These are phyloP conservation scores for Dendrocincla fuliginosa DNA, from an alignment of 2,797 vertebrate species.

Conservation along the genomic window DNA sequence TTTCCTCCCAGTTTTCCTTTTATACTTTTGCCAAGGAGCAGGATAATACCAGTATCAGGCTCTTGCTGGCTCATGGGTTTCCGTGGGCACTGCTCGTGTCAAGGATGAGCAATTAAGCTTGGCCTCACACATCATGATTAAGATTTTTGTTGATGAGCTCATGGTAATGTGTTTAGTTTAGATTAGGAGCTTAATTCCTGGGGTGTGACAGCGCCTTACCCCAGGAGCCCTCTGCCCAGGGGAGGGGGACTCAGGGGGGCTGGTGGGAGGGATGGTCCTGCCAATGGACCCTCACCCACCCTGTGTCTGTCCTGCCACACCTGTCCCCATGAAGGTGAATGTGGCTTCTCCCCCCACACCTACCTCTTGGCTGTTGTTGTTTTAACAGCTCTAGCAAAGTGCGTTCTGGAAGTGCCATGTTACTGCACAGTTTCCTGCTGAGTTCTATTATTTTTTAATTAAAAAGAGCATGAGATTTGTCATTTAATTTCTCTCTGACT, in stretches of 20 bases:
- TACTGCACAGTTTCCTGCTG: neutral
- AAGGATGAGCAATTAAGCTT: conserved; percentile 74
- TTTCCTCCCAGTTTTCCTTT: neutral
- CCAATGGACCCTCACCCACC: neutral
- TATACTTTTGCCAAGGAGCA: conserved; percentile 29
- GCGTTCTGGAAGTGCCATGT: neutral
- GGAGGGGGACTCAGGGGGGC: neutral
- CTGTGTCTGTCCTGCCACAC: neutral
- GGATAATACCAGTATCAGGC: conserved; percentile 48
- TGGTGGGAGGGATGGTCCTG: neutral
- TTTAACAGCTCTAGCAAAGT: neutral
- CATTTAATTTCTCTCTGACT: neutral
- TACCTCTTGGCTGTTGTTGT: neutral
- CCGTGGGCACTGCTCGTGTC: conserved; percentile 54
- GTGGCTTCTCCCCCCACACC: neutral
- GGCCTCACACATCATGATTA: conserved; percentile 69
- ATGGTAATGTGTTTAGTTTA: conserved; percentile 47
- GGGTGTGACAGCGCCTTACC: neutral
- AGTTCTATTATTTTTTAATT: neutral
- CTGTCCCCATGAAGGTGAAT: neutral
- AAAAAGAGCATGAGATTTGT: neutral
- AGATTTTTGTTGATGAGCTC: conserved; percentile 74
- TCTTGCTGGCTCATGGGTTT: conserved; percentile 66
- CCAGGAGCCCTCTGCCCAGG: fast-evolving
- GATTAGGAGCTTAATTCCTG: conserved; percentile 17